Evolutionary conservation across 2,113 vertebrate species (phyloP).

Genomic region (Pygoscelis antarcticus): DNA sequence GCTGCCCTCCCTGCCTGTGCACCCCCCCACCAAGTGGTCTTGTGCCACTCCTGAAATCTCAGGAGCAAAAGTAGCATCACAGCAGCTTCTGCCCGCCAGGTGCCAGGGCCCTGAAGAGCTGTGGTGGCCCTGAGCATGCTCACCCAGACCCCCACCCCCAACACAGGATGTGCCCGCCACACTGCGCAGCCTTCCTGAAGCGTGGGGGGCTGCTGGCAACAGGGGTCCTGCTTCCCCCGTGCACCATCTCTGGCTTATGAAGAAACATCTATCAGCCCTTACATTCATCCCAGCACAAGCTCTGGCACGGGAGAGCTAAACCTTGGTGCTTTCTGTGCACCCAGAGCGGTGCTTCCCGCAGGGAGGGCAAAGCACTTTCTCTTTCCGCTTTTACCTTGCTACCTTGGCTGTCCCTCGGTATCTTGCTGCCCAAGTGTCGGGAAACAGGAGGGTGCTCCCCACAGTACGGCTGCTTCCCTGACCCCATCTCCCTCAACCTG

Average conservation of each 20-base stretch:
- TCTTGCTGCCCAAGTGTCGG: accelerated
- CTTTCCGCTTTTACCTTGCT: accelerated
- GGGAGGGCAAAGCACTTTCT: background rate
- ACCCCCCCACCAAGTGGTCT: accelerated
- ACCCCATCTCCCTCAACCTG: accelerated
- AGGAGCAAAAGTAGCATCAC: background rate
- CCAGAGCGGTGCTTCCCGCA: background rate
- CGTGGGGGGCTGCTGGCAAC: accelerated
- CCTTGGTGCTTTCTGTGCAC: background rate
- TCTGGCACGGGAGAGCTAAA: background rate
- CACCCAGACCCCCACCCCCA: accelerated
- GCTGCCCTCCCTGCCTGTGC: background rate
- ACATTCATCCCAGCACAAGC: background rate
- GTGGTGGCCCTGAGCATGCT: background rate
- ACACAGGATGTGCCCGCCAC: accelerated
- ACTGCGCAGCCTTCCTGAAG: background rate
- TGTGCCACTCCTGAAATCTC: background rate
- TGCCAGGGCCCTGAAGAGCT: accelerated
- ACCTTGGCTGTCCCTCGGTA: background rate
- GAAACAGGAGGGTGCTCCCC: accelerated
- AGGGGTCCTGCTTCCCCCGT: background rate
- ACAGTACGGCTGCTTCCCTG: accelerated
- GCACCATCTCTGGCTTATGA: background rate
- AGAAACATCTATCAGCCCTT: background rate
- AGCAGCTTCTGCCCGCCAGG: background rate